These are phyloP conservation scores for Tetragnatha montana DNA, from an alignment of 2,888 invertebrate species.

Conservation along the genomic window DNA sequence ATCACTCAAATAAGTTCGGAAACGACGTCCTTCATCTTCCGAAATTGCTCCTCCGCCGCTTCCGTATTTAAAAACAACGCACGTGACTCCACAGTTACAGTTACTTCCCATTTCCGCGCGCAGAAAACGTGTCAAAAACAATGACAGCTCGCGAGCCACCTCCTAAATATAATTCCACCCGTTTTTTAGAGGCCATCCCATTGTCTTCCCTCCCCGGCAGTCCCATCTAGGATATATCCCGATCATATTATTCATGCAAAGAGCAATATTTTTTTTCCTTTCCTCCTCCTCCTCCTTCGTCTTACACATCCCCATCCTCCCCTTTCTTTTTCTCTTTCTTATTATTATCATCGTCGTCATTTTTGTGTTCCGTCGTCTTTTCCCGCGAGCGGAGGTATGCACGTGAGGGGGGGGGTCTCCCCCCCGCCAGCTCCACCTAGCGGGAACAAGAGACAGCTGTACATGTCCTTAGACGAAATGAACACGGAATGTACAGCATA, in stretches of 20 bases:
- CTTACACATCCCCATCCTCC: conserved; percentile 3
- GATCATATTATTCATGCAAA: conserved; percentile 69
- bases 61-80: not conserved
- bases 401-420: not conserved
- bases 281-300: conserved; percentile 16
- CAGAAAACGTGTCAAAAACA: conserved; percentile 68
- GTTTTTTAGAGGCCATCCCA: conserved; percentile 23
- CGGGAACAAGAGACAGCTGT: conserved; percentile 60
- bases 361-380: conserved; percentile 6
- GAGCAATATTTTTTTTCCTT: conserved; percentile 46
- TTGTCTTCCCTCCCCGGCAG: conserved; percentile 57
- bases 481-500: conserved; percentile 70
- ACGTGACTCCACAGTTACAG: not conserved
- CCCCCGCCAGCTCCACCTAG: conserved; percentile 28
- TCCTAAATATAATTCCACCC: conserved; percentile 45
- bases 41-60: not conserved
- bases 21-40: too few relatives aligned
- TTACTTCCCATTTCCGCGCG: conserved; percentile 28
- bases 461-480: conserved; percentile 70
- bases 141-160: conserved; percentile 52
- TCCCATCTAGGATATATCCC: conserved; percentile 55
- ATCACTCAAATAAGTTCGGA: too few relatives aligned
- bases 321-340: conserved; percentile 35
- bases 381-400: conserved; percentile 22
- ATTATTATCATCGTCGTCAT: conserved; percentile 15